Conservation (phyloP, 1,140 invertebrate genomes). For the Formica selysi region DNA sequence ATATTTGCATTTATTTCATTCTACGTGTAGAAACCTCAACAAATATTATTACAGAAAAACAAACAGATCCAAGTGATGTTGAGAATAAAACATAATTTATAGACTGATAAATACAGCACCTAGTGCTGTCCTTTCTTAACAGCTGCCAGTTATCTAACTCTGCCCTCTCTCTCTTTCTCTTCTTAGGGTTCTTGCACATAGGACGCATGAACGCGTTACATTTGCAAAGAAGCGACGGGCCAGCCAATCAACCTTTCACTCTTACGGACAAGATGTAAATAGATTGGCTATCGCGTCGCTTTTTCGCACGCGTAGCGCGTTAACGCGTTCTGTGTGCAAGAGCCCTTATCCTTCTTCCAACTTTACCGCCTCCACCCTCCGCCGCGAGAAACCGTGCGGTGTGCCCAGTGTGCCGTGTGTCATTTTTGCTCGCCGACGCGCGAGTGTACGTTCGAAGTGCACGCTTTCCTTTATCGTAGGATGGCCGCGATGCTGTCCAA, state of each 20-base stretch:
- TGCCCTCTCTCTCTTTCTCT: not conserved
- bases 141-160: not conserved
- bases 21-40: not conserved
- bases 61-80: too few species aligned
- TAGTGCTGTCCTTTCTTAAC: not conserved
- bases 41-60: not conserved
- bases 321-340: too few species aligned
- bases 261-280: too few species aligned
- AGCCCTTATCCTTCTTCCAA: too few species aligned
- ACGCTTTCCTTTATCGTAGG: slow-evolving; percentile 70
- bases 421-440: not conserved
- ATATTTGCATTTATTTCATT: not conserved
- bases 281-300: too few species aligned
- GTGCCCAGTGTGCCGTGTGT: not conserved
- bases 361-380: too few species aligned
- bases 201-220: too few species aligned
- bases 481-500: slow-evolving; percentile 85
- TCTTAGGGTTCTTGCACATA: too few species aligned
- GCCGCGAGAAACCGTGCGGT: not conserved
- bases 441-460: slow-evolving; percentile 59
- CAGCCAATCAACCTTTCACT: too few species aligned
- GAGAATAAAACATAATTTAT: not conserved
- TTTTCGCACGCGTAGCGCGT: too few species aligned
- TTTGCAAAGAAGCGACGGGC: too few species aligned
- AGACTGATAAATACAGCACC: not conserved